phyloP scores from a whole-genome alignment of 2,113 vertebrate species.

The Ranitomeya variabilis region DNA sequence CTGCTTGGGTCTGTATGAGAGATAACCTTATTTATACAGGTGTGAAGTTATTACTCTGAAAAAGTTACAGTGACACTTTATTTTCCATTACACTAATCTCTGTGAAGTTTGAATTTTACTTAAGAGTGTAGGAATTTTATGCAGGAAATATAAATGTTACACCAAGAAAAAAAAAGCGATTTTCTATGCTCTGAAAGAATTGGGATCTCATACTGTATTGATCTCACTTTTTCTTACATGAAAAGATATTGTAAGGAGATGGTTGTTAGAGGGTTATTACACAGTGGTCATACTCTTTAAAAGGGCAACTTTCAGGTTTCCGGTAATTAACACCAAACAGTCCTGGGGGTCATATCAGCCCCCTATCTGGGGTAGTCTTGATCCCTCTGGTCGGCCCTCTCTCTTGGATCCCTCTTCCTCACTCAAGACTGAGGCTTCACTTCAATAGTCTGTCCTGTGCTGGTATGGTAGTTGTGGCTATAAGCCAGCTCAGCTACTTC shows the following conservation, averaged over 20 bases:
- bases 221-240: neutral
- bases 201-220: neutral
- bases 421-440: too few species aligned
- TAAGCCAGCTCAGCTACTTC: too few species aligned
- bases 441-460: too few species aligned
- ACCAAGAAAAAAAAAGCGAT: neutral
- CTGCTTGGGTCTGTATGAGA: neutral
- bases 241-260: neutral
- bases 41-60: neutral
- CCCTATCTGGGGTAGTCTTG: too few species aligned
- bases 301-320: too few species aligned
- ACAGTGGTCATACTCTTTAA: neutral
- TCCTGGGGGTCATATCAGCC: too few species aligned
- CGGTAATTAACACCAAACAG: too few species aligned
- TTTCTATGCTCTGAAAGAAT: neutral
- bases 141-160: neutral
- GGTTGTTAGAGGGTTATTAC: neutral
- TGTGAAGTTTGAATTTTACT: constrained; percentile 1
- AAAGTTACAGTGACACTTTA: neutral
- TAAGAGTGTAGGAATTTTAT: neutral
- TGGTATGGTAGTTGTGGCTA: too few species aligned
- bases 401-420: too few species aligned
- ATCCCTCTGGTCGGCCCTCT: too few species aligned
- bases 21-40: constrained; percentile 14
- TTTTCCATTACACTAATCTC: neutral